Evolutionary conservation across 2,888 invertebrate species (phyloP), one percentile per base, ranked within the genome.

Genomic region (Lepetodrilus schrolli): DNA sequence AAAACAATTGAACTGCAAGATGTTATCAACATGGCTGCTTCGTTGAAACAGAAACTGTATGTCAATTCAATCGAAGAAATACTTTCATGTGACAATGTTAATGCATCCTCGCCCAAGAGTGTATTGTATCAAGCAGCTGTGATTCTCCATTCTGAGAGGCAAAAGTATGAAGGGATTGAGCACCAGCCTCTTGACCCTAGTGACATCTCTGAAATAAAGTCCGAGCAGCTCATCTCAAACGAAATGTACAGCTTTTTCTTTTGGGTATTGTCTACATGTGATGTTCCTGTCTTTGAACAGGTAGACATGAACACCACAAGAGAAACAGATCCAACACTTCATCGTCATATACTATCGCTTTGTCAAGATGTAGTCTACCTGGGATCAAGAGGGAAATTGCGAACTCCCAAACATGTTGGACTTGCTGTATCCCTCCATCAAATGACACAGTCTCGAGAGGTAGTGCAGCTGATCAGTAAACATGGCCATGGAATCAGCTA

Each of bases 331-430:
- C 38, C 69, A 43, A 17, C 4, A 3, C 30, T 65, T 4, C 74
- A 74, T 37, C 58, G 58, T 23, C 50, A 74, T 20, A 13, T 74
- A 47, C 26, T 70, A 38, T 38, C 74, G 21, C 2, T 74, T 0
- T 74, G 65, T 36, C 74, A 74, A 26, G 71, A 74, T 38, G 50
- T 71, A 2, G 50, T 66, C 5, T 74, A 71, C 20, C 48, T 47
- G 30, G 50, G 48, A 17, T 71, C 74, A 17, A 48, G 38, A n/a
- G 74, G 71, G 26, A 70, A 50, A 47, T 71, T 70, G 23, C 70
- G 66, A 74, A 71, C 71, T 26, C 74, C 74, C n/a, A 74, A 74
- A 65, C 74, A 74, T 70, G 48, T 70, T 20, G 74, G 70, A 30
- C 37, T 70, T 1, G 30, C 58, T 48, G n/a, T 74, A 47, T 69